Conservation (phyloP, 2,113 vertebrate species). For the Pseudonaja textilis region DNA sequence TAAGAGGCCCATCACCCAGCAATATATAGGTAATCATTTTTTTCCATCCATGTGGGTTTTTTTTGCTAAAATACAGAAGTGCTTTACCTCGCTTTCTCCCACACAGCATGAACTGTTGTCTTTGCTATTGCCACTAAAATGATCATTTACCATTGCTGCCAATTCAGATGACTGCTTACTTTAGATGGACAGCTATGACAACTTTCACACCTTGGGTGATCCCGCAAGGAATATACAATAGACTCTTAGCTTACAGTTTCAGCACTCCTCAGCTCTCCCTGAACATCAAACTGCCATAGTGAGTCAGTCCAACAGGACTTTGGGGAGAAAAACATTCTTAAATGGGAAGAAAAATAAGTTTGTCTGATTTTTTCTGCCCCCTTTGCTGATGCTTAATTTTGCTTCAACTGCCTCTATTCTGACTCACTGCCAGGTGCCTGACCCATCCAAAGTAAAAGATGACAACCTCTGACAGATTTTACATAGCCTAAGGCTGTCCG, state of each 20-base stretch:
- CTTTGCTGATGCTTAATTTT: background rate
- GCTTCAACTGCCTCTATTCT: background rate
- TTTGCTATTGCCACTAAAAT: background rate
- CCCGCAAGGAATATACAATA: background rate
- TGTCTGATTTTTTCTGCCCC: background rate
- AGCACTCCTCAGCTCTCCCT: background rate
- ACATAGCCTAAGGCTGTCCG: background rate
- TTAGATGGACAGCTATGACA: background rate
- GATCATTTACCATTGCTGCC: background rate
- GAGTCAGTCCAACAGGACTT: background rate
- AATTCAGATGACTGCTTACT: background rate
- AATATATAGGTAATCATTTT: background rate
- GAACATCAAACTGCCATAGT: background rate
- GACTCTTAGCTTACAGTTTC: background rate
- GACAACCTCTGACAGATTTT: background rate
- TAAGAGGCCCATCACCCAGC: background rate
- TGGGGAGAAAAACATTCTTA: background rate
- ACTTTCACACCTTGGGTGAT: background rate
- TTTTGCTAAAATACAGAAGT: background rate
- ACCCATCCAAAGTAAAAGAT: background rate
- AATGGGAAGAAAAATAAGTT: background rate
- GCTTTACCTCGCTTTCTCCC: background rate
- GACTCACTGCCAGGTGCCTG: background rate
- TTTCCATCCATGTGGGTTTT: background rate
- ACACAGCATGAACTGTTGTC: background rate